A percentile compares a stretch with the other conserved stretches of the same genome.
Evolutionary conservation across 1,140 invertebrate genomes (phyloP).

Genomic region (Lanistes nyassanus): DNA sequence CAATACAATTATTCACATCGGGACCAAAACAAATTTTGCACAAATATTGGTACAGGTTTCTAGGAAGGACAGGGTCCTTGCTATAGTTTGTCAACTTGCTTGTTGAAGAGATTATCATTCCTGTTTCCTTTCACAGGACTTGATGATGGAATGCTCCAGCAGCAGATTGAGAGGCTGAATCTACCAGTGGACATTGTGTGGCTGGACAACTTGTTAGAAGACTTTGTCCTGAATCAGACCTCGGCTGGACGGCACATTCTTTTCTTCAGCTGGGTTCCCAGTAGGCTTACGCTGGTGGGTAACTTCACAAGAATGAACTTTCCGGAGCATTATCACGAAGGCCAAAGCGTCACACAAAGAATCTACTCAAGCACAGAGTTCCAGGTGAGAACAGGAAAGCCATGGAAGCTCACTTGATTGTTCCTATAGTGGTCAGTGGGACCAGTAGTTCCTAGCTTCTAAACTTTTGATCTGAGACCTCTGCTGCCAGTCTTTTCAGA

Average conservation of each 20-base stretch:
- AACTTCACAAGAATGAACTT: constrained; percentile 68
- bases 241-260: constrained; percentile 69
- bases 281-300: constrained; percentile 68
- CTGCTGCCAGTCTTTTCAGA: too few species aligned
- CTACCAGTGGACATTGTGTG: constrained; percentile 64
- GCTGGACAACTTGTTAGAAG: constrained; percentile 48
- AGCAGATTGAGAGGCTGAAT: constrained; percentile 54
- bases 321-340: constrained; percentile 42
- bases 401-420: too few species aligned
- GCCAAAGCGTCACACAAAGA: too few species aligned
- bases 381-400: too few species aligned
- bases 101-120: background rate
- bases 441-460: too few species aligned
- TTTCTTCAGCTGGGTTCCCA: constrained; percentile 78
- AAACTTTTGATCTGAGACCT: too few species aligned
- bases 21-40: too few species aligned
- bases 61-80: too few species aligned
- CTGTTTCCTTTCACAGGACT: constrained; percentile 42
- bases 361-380: too few species aligned
- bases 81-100: background rate
- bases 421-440: too few species aligned
- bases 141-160: constrained; percentile 44
- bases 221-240: constrained; percentile 63
- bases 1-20: too few species aligned
- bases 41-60: too few species aligned